Base-by-base conservation (phyloP, 2,797 vertebrate genomes). In the Sebastes umbrosus region DNA sequence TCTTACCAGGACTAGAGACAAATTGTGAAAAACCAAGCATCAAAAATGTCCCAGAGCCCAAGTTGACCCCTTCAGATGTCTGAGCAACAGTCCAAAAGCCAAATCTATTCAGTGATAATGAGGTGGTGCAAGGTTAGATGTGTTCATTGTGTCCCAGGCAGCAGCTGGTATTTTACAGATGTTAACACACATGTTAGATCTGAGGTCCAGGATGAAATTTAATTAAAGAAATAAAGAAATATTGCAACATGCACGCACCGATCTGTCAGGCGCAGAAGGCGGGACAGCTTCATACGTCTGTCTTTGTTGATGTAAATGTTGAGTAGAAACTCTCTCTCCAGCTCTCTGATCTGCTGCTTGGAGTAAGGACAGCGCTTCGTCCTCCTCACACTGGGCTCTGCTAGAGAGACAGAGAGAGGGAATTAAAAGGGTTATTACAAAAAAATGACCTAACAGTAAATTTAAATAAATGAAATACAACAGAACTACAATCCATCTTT, bases 241-340 rank as follows among this genome's bases (percentile, higher is more conserved):
- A 10, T 0, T 50, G 5, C 10, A 43, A 5, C n/a, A 3, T 25
- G 34, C 16, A 81, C 80, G 4, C 79, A 92, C 92, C 87, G 96
- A 93, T 99, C 98, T 92, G 97, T 97, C 84, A 99, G 98, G 94
- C 96, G 96, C 93, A 98, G 97, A 70, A 96, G 96, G 94, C 96
- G 96, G 94, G 97, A 97, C 94, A 99, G 98, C 97, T 98, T 97
- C 96, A 97, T 92, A 90, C 98, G 97, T 95, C 97, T 96, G 96
- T 98, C 97, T 93, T 97, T 97, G 96, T 96, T 98, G 95, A 99
- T 97, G 96, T 99, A 99, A 95, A 99, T 96, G 95, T 97, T 98
- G 95, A 97, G 97, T 73, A 97, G 97, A 94, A 98, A 99, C 90
- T 98, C 97, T 91, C 97, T 97, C 94, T 99, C 98, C 95, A 99